Base-by-base conservation (phyloP, 1,140 invertebrate species). In the Radopholus similis region DNA sequence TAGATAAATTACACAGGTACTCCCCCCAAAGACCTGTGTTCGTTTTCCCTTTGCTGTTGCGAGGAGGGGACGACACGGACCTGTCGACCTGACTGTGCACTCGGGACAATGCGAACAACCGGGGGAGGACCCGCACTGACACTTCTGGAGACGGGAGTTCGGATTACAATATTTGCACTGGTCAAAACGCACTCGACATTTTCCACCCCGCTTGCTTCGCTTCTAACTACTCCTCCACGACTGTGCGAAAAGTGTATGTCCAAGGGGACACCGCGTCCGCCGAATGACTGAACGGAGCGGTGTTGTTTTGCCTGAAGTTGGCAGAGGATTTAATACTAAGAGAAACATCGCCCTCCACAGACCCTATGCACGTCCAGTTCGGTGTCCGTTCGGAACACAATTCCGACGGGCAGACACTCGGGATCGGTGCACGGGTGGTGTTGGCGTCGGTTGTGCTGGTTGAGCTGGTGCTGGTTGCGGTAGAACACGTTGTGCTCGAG, bases 401-500 rank as follows among this genome's bases (percentile, higher is more conserved):
- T 80, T n/a, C 77, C 77, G 54, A 77, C 66, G 9, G 42, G 26
- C 13, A 57, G 42, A 54, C 77, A 78, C 11, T 77, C 74, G n/a
- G 65, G 66, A 6, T 65, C 54, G 23, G 63, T 56, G 66, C 77
- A 78, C 2, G 80, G 76, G 49, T 63, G 65, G 59, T 78, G 77
- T 15, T 44, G 18, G 2, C 65, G 44, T 2, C 64, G 55, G 47
- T 78, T 79, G 42, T 78, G 77, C 15, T 38, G 64, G 18, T 58
- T 53, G 9, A 78, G 69, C 30, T 78, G 66, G n/a, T 76, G 57
- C 35, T 71, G 68, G 18, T 70, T 70, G 23, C 77, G 75, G 57
- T 81, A 80, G 38, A 78, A 78, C 1, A 70, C 38, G 54, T 77
- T 80, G 9, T 42, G 70, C 26, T 56, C 79, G 55, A 62, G 21